Evolutionary conservation across 2,888 invertebrate species (phyloP).

Genomic region (Ischnus inquisitorius): DNA sequence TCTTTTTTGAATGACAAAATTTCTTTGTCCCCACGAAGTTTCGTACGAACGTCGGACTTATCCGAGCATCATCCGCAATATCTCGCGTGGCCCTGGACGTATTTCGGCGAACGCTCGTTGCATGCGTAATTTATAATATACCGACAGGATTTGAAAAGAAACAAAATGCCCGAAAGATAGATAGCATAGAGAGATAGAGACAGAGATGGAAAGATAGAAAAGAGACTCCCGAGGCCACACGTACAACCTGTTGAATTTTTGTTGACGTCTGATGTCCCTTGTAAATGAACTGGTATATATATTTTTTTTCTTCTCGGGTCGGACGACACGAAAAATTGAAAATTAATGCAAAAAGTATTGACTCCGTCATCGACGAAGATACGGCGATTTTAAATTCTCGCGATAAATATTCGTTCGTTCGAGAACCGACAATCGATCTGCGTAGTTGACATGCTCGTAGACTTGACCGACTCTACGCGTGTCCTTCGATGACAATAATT

Average conservation of each 20-base stretch:
- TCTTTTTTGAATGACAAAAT: conserved; percentile 16
- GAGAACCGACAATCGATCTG: neutral
- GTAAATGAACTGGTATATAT: conserved; percentile 11
- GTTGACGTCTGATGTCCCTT: conserved; percentile 58
- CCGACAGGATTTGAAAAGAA: conserved; percentile 11
- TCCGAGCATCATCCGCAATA: neutral
- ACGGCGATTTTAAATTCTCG: neutral
- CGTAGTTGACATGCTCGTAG: neutral
- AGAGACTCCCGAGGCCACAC: conserved; percentile 36
- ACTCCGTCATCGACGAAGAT: too few species aligned
- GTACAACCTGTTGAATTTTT: conserved; percentile 69
- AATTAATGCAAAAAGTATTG: neutral
- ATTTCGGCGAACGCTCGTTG: conserved; percentile 32
- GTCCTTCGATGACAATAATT: neutral
- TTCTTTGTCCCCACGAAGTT: neutral
- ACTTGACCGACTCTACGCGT: conserved; percentile 9
- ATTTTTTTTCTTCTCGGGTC: neutral
- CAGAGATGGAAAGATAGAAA: conserved; percentile 26
- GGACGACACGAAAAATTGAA: neutral
- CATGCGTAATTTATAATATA: conserved; percentile 43
- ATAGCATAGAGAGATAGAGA: conserved; percentile 13
- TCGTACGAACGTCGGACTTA: neutral
- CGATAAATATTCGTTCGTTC: neutral
- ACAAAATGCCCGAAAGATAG: conserved; percentile 13
- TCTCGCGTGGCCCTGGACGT: conserved; percentile 36